Percentiles rank a stretch among this genome's conserved stretches.
Evolutionary conservation across 2,888 invertebrate genomes (phyloP).

Genomic region (Heliconius erato): DNA sequence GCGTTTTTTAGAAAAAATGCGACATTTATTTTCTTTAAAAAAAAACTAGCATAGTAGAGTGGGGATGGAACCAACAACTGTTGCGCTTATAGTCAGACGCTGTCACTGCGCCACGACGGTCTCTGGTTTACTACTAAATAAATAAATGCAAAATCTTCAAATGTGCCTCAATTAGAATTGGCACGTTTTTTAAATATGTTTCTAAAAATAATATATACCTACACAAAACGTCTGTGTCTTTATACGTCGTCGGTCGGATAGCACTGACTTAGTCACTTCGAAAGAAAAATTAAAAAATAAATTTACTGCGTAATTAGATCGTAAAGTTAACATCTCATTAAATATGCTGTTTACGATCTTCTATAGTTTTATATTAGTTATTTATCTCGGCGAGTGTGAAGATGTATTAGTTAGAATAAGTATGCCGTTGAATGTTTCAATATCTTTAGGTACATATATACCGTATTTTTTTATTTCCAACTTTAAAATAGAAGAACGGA

Average conservation of each 20-base stretch:
- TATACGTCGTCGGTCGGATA: neutral
- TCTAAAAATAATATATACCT: neutral
- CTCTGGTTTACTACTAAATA: neutral
- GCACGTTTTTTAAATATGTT: neutral
- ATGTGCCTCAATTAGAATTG: neutral
- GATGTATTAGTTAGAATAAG: neutral
- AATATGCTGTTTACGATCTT: conserved; percentile 12
- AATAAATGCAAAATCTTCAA: neutral
- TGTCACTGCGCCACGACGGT: neutral
- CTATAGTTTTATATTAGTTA: conserved; percentile 7
- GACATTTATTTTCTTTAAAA: no score
- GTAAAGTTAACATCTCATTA: conserved; percentile 26
- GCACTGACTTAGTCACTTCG: neutral
- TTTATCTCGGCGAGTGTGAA: neutral
- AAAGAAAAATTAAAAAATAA: neutral
- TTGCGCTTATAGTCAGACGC: neutral
- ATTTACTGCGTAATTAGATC: conserved; percentile 14
- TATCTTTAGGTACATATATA: no score
- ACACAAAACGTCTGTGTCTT: neutral
- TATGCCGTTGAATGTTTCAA: neutral
- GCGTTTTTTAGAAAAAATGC: no score
- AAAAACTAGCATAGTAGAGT: neutral
- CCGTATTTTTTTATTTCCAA: neutral
- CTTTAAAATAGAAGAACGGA: neutral
- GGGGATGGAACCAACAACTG: neutral